Conservation (phyloP, 2,113 vertebrate genomes). For the Pelvicachromis taeniatus region DNA sequence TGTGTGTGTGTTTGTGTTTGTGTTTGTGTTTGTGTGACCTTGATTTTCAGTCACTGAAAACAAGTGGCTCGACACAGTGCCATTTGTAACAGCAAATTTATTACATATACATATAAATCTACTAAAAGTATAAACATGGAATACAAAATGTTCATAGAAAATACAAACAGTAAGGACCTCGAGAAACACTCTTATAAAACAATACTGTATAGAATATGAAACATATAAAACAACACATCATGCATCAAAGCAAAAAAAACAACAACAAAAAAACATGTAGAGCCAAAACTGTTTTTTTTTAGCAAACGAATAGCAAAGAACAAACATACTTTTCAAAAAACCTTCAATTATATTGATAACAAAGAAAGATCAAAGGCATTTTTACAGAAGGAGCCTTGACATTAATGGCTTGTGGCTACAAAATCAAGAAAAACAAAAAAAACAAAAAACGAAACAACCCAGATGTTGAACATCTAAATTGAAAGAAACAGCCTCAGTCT, state of each 20-base stretch:
- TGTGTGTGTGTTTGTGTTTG: neutral
- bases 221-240: conserved; percentile 46
- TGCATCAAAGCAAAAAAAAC: conserved; percentile 35
- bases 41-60: neutral
- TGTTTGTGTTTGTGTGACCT: neutral
- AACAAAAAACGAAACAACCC: neutral
- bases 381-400: neutral
- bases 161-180: conserved; percentile 52
- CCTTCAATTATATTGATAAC: conserved; percentile 14
- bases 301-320: conserved; percentile 31
- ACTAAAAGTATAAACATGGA: conserved; percentile 65
- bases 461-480: neutral
- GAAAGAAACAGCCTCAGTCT: neutral
- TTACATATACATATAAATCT: conserved; percentile 64
- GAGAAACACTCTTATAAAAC: conserved; percentile 46
- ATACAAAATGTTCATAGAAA: conserved; percentile 68
- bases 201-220: conserved; percentile 47
- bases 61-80: neutral
- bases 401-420: conserved; percentile 25
- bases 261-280: conserved; percentile 16
- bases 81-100: conserved; percentile 51
- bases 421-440: neutral
- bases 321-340: neutral
- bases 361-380: conserved; percentile 26
- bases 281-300: neutral